A percentile compares a stretch with the other conserved stretches of the same genome.
Conservation (phyloP, 2,797 vertebrate genomes). For the Pseudotriccus pelzelni region DNA sequence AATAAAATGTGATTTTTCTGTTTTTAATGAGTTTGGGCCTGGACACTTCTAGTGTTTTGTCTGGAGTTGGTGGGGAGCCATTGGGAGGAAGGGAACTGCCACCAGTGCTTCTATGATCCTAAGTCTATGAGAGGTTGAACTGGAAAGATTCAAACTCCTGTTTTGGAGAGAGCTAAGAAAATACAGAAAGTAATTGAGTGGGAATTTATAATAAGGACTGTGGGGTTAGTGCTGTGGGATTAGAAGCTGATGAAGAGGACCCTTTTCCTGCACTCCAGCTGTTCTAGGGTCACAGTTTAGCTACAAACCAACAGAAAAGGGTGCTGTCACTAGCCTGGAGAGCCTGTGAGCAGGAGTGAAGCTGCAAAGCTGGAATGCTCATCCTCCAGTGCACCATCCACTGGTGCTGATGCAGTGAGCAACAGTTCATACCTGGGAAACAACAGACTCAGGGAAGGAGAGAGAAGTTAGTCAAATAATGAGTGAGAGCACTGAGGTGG, state of each 20-base stretch:
- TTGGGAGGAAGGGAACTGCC: background rate
- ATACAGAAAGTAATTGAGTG: background rate
- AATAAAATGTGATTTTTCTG: slow-evolving; percentile 60
- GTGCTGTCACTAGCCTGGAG: background rate
- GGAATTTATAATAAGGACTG: background rate
- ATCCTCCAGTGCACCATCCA: background rate
- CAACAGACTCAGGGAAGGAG: background rate
- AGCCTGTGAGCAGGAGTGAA: background rate
- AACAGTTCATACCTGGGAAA: background rate
- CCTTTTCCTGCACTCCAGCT: background rate
- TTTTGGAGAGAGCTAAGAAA: background rate
- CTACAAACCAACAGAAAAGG: background rate
- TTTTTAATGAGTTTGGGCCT: slow-evolving; percentile 6
- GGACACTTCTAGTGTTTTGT: background rate
- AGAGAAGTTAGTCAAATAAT: background rate
- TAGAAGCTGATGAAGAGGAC: background rate
- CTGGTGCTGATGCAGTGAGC: background rate
- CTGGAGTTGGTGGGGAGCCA: background rate
- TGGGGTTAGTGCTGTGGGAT: background rate
- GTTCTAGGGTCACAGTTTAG: background rate
- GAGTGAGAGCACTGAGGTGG: background rate
- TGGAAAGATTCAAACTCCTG: background rate
- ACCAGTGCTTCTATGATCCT: background rate
- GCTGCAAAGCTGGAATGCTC: background rate
- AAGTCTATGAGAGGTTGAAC: background rate